Evolutionary conservation across 2,888 invertebrate genomes (phyloP), one percentile per base, ranked within the genome.

Genomic region (Drosophila peninsularis): DNA sequence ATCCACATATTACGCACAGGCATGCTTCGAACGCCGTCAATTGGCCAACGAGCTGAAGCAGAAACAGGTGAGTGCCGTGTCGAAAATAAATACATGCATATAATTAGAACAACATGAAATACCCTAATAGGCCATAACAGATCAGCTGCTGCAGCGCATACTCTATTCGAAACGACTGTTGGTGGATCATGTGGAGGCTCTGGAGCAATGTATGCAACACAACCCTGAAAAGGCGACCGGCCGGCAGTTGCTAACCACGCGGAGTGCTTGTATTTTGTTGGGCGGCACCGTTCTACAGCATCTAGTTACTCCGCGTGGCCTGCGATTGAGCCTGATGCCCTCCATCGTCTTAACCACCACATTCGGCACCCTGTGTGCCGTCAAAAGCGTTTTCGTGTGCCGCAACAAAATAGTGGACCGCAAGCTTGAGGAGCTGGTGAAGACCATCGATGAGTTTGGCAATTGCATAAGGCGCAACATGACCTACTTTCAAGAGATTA

Each of bases 401-500:
- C 90, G 90, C n/a, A 92, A 92, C 68, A 91, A 90, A 60, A 88
- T 90, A 3, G 88, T 91, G 6, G 91, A 91, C 53, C 79, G 84
- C 10, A 90, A 91, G 47, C 68, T 92, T 65, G 85, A 90, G n/a
- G 86, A 84, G 58, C 79, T 92, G n/a, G 80, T 92, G 13, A 86
- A 75, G 34, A 89, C 90, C 17, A 89, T 92, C 39, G 92, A 92
- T 75, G 90, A 90, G 34, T 92, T 92, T 75, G 92, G 92, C 24
- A 91, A 91, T 66, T 91, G 91, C 57, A 90, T 92, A 34, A 87
- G 91, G 3, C 90, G 92, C 24, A 91, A 91, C 69, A 91, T 92
- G 88, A 90, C 90, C 0, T 92, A 92, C 68, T 92, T 92, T 54
- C 92, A 91, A 68, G 92, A 92, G 75, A 90, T 91, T 14, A 88